phyloP scores from a whole-genome alignment of 2,797 vertebrate genomes.

The Acipenser oxyrinchus region DNA sequence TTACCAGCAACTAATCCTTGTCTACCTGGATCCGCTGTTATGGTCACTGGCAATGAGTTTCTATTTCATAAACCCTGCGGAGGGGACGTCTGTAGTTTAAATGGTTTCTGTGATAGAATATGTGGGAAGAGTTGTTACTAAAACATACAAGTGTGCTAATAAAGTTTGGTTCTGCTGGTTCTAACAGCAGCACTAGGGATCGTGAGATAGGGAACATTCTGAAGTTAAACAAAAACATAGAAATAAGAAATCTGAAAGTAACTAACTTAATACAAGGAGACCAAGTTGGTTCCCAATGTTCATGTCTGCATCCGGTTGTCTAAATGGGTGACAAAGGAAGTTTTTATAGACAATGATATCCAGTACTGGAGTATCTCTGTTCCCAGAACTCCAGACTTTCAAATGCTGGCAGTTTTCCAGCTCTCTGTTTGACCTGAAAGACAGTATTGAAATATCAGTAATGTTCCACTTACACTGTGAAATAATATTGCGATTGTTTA shows the following conservation, averaged over 20 bases:
- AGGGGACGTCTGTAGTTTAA: no score
- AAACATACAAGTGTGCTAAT: no score
- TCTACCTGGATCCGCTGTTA: no score
- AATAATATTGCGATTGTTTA: neutral
- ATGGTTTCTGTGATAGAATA: no score
- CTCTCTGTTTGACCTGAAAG: constrained; percentile 7
- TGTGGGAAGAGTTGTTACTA: no score
- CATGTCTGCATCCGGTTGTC: neutral
- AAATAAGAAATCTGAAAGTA: constrained; percentile 6
- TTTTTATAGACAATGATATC: constrained; percentile 6
- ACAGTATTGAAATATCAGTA: neutral
- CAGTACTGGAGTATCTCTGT: neutral
- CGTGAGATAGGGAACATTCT: no score
- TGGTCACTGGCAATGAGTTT: no score
- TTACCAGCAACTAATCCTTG: no score
- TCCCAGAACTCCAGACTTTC: neutral
- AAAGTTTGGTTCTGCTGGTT: no score
- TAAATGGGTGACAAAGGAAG: neutral
- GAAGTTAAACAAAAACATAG: neutral
- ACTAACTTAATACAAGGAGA: neutral
- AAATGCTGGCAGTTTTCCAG: constrained; percentile 5
- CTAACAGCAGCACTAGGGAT: no score
- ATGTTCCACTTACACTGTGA: neutral
- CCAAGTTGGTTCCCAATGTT: neutral
- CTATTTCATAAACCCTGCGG: no score